phyloP scores from a whole-genome alignment of 1,140 invertebrate species.

The Euura lappo region DNA sequence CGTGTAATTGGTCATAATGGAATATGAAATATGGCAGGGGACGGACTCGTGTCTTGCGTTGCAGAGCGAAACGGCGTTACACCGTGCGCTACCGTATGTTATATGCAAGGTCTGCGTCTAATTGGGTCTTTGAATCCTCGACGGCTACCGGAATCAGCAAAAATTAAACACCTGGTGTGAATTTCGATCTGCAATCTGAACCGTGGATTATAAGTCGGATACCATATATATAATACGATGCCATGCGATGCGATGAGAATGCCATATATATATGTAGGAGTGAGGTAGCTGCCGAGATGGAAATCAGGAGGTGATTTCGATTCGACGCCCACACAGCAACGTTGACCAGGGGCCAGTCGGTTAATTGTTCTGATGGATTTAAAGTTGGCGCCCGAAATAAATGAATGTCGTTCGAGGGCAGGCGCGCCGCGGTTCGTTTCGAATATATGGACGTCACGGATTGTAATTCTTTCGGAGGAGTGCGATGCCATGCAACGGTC shows the following conservation, averaged over 20 bases:
- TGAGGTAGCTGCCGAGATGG: slow-evolving; percentile 1
- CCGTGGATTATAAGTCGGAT: too few relatives aligned
- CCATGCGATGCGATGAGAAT: too few relatives aligned
- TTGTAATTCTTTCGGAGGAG: not conserved
- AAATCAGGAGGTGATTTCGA: not conserved
- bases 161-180: not conserved
- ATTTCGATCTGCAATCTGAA: too few relatives aligned
- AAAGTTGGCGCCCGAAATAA: slow-evolving; percentile 21
- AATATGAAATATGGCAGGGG: too few relatives aligned
- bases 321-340: slow-evolving; percentile 15
- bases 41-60: not conserved
- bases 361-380: slow-evolving; percentile 18
- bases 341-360: slow-evolving; percentile 13
- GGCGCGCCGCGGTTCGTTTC: slow-evolving; percentile 11
- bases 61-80: not conserved
- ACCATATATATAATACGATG: too few relatives aligned
- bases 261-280: too few relatives aligned
- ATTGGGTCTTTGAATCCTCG: not conserved
- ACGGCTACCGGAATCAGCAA: not conserved
- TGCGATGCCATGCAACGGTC: not conserved
- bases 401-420: slow-evolving; percentile 31
- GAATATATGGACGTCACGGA: slow-evolving; percentile 5
- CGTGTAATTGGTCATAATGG: not conserved
- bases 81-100: not conserved
- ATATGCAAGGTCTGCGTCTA: slow-evolving; percentile 6